Evolutionary conservation across 2,113 vertebrate genomes (phyloP).

Genomic region (Actinemys pallida): DNA sequence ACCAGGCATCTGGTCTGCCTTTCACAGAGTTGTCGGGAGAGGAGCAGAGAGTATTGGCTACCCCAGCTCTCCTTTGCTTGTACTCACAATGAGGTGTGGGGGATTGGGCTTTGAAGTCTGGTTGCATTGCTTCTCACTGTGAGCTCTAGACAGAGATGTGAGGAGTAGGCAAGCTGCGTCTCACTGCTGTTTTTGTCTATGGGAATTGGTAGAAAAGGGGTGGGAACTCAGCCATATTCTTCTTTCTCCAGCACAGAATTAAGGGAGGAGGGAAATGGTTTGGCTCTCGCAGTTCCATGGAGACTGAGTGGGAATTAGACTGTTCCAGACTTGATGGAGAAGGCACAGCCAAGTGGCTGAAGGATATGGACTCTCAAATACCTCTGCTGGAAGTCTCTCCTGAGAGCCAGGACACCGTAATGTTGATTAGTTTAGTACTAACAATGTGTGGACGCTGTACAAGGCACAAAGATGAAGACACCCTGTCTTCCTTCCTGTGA

Average conservation of each 20-base stretch:
- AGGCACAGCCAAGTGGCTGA: not conserved
- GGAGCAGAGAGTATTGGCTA: not conserved
- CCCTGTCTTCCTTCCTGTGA: not conserved
- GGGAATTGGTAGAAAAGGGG: not conserved
- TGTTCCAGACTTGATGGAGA: not conserved
- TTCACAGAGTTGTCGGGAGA: not conserved
- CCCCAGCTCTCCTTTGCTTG: not conserved
- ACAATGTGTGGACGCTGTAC: rapidly evolving
- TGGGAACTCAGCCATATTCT: not conserved
- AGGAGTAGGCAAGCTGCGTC: not conserved
- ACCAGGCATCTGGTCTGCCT: not conserved
- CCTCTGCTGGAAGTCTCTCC: not conserved
- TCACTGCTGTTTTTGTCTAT: not conserved
- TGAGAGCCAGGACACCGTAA: not conserved
- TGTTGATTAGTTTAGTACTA: not conserved
- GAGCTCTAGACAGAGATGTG: not conserved
- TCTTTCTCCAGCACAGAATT: not conserved
- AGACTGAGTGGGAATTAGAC: not conserved
- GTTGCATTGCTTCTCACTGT: not conserved
- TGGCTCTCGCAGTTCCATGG: not conserved
- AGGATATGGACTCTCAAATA: not conserved
- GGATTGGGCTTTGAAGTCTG: not conserved
- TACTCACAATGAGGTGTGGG: not conserved
- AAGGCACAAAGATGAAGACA: rapidly evolving
- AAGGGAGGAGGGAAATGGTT: not conserved